Conservation (phyloP, 2,888 invertebrate species). For the Sphaerophoria taeniata region DNA sequence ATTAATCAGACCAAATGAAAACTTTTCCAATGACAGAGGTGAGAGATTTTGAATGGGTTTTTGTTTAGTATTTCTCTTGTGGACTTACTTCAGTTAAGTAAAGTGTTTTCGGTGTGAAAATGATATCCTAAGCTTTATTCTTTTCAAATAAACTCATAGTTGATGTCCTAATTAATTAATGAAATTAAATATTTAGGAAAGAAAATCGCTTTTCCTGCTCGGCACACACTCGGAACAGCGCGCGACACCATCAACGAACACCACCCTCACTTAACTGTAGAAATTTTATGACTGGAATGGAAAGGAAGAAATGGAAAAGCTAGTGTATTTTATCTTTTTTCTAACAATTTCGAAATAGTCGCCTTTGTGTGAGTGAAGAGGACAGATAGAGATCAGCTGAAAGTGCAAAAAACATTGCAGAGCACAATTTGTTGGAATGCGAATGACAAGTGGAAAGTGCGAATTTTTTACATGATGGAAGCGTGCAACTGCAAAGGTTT, state of each 20-base stretch:
- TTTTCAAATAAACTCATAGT: constrained; percentile 5
- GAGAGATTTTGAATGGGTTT: constrained; percentile 17
- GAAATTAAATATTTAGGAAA: neutral
- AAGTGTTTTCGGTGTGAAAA: neutral
- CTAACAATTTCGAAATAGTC: constrained; percentile 20
- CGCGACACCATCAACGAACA: neutral
- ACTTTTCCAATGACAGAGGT: constrained; percentile 45
- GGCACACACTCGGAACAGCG: constrained; percentile 8
- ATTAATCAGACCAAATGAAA: constrained; percentile 56
- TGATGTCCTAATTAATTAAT: constrained; percentile 35
- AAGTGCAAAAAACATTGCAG: constrained; percentile 44
- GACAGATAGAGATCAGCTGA: constrained; percentile 31
- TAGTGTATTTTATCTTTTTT: constrained; percentile 26
- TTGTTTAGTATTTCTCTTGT: neutral
- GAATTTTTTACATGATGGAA: neutral
- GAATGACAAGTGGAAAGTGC: constrained; percentile 23
- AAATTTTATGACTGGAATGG: constrained; percentile 54
- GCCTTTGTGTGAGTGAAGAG: constrained; percentile 67
- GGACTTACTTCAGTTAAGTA: constrained; percentile 12
- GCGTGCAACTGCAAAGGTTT: too few species aligned
- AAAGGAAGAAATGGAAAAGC: constrained; percentile 5
- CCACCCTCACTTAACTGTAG: constrained; percentile 33
- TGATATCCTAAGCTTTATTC: neutral
- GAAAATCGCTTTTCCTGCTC: constrained; percentile 13
- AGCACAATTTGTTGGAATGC: constrained; percentile 32